Evolutionary conservation across 2,113 vertebrate genomes (phyloP).

Genomic region (Laticauda colubrina): DNA sequence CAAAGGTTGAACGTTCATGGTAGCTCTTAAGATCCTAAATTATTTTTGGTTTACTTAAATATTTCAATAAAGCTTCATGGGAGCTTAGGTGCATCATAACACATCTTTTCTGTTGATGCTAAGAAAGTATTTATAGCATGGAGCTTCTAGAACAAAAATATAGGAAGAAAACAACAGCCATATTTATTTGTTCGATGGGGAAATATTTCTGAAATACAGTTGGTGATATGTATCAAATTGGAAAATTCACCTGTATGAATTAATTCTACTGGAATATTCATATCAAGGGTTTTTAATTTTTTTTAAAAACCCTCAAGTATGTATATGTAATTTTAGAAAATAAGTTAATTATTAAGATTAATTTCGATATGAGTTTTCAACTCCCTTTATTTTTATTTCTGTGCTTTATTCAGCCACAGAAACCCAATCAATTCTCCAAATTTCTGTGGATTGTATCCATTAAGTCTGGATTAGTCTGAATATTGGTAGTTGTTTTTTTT

Average conservation of each 20-base stretch:
- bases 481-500: background rate
- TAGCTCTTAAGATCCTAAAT: slow-evolving; percentile 16
- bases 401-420: background rate
- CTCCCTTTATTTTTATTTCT: background rate
- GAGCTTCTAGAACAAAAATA: slow-evolving; percentile 30
- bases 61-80: slow-evolving; percentile 21
- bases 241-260: too few species aligned
- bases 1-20: background rate
- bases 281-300: background rate
- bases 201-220: too few species aligned
- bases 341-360: background rate
- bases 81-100: slow-evolving; percentile 20
- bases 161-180: slow-evolving; percentile 44
- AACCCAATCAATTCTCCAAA: background rate
- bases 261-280: too few species aligned
- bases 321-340: background rate
- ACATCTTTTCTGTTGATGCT: slow-evolving; percentile 13
- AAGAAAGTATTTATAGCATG: slow-evolving; percentile 5
- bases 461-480: background rate
- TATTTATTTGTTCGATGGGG: slow-evolving; percentile 8
- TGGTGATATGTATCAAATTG: too few species aligned
- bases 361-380: background rate
- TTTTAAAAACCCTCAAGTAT: background rate
- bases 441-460: background rate
- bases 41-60: slow-evolving; percentile 27